phyloP scores from a whole-genome alignment of 2,113 vertebrate genomes.

The Charadrius vociferus region DNA sequence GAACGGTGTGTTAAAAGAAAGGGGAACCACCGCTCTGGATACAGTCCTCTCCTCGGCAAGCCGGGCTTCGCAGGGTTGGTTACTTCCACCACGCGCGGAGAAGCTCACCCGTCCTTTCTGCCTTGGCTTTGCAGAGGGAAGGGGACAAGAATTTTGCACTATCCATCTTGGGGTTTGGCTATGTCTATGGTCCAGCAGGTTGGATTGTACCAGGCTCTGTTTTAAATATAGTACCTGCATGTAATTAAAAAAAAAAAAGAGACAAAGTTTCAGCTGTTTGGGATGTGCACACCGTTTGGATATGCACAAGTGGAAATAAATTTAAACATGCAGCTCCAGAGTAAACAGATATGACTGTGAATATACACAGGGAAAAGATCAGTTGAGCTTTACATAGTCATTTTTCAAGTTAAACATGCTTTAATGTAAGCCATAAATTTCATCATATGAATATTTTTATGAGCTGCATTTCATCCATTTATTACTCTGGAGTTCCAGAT shows the following conservation, averaged over 20 bases:
- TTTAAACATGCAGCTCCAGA: constrained; percentile 44
- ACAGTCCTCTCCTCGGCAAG: not conserved
- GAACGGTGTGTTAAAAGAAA: fast-evolving
- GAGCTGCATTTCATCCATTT: constrained; percentile 61
- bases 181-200: not conserved
- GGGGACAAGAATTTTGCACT: not conserved
- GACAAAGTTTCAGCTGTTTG: not conserved
- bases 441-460: constrained; percentile 67
- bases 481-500: constrained; percentile 41
- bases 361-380: constrained; percentile 32
- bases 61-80: not conserved
- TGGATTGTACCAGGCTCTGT: not conserved
- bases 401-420: constrained; percentile 62
- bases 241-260: not conserved
- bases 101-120: fast-evolving
- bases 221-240: not conserved
- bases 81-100: fast-evolving
- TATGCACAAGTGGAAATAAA: constrained; percentile 15
- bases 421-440: constrained; percentile 67
- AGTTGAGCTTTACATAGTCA: constrained; percentile 28
- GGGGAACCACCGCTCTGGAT: not conserved
- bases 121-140: not conserved
- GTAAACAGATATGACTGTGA: constrained; percentile 44
- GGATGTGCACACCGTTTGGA: not conserved
- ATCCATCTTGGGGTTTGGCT: not conserved